These are phyloP conservation scores for Amblyteles armatorius DNA, from an alignment of 2,888 invertebrate species.

Conservation along the genomic window DNA sequence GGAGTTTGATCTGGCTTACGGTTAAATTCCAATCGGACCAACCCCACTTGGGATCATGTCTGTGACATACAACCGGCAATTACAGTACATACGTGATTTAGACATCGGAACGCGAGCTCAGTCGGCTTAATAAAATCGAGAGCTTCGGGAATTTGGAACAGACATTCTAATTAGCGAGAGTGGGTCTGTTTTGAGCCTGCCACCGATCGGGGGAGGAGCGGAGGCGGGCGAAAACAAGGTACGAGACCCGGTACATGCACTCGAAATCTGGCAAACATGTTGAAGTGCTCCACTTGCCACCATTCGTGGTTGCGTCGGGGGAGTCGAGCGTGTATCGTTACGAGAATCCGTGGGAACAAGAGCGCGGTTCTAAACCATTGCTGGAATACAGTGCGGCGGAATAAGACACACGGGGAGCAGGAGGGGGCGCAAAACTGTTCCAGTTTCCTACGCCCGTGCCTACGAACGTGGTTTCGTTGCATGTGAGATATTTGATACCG, in stretches of 20 bases:
- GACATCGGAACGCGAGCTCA: neutral
- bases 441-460: neutral
- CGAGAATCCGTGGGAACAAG: constrained; percentile 47
- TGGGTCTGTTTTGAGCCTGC: constrained; percentile 30
- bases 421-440: neutral
- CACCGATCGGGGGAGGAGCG: constrained; percentile 14
- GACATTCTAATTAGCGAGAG: constrained; percentile 51
- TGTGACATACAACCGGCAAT: neutral
- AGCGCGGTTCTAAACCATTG: constrained; percentile 6
- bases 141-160: constrained; percentile 17
- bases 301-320: neutral
- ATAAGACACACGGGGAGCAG: neutral
- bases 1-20: neutral
- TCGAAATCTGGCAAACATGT: neutral
- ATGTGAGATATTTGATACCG: neutral
- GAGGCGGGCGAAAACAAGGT: neutral
- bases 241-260: neutral
- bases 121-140: constrained; percentile 20
- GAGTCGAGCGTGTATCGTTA: neutral
- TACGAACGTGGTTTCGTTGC: neutral
- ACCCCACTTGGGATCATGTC: neutral
- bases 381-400: neutral
- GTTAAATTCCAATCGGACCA: neutral
- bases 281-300: neutral
- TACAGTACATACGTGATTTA: neutral